These are phyloP conservation scores for Syngnathus acus DNA, from an alignment of 2,797 vertebrate genomes.

Conservation along the genomic window DNA sequence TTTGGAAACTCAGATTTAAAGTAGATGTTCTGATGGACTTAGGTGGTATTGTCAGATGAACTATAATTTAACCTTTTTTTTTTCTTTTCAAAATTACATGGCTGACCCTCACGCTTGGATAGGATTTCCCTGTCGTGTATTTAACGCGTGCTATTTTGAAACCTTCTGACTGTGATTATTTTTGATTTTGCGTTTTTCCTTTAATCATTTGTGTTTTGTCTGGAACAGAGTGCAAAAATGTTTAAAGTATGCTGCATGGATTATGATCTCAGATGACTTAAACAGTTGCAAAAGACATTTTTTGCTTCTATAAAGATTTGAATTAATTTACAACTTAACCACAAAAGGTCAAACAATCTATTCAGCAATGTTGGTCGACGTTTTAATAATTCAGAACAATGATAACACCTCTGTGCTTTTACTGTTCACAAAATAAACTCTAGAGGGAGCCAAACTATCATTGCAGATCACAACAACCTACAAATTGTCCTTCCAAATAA, in stretches of 20 bases:
- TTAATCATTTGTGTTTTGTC: slow-evolving; percentile 62
- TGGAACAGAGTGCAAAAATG: slow-evolving; percentile 48
- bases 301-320: too few species aligned
- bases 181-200: slow-evolving; percentile 72
- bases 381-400: too few species aligned
- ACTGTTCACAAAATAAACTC: slow-evolving; percentile 32
- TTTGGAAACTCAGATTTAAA: slow-evolving; percentile 5
- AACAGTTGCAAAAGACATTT: background rate
- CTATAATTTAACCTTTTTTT: slow-evolving; percentile 68
- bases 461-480: slow-evolving; percentile 26
- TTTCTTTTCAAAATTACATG: slow-evolving; percentile 66
- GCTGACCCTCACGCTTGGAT: slow-evolving; percentile 62
- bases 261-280: background rate
- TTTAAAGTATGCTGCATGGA: slow-evolving; percentile 32
- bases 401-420: too few species aligned
- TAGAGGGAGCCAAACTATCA: slow-evolving; percentile 64
- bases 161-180: slow-evolving; percentile 73
- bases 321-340: too few species aligned
- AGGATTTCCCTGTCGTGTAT: slow-evolving; percentile 69
- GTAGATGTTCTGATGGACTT: slow-evolving; percentile 29
- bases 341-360: too few species aligned
- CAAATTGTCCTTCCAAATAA: slow-evolving; percentile 33
- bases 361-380: too few species aligned
- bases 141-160: slow-evolving; percentile 71
- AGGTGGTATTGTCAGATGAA: slow-evolving; percentile 69